Evolutionary conservation across 2,113 vertebrate species (phyloP), one percentile per base, ranked within the genome.

Genomic region (Tyrannus savana): DNA sequence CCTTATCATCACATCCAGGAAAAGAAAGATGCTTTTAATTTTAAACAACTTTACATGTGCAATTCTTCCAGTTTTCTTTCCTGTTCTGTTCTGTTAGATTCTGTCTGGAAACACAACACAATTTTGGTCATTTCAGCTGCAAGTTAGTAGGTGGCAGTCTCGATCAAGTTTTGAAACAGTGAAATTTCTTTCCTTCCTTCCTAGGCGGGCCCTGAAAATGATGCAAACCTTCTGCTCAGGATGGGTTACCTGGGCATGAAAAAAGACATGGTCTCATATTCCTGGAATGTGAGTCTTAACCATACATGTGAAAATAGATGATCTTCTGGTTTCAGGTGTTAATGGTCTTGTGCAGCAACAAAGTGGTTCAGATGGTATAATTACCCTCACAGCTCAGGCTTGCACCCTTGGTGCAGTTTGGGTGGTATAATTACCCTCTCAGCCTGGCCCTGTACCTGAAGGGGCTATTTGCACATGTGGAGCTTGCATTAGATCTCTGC

Each of bases 61-160:
- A 24, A 0, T 46, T 58, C n/a, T 64, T 37, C 12, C 11, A 19
- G 10, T 9, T 2, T 2, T 9, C 27, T 67, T 44, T 19, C 18
- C 9, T 41, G 17, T 52, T 76, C 19, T 18, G 10, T 42, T 85
- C 19, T 7, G 7, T n/a, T 80, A 8, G 7, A 53, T 78, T 67
- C 52, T 71, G 6, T 39, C 63, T 69, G 30, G 44, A 50, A 84
- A 84, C 14, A 5, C 1, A 14, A n/a, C 37, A 25, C 37, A 17
- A 24, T 64, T 67, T 12, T 9, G 53, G 81, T 92, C 30, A 93
- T 96, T 98, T 91, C 96, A 91, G 46, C 67, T 53, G 42, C 2
- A 0, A 42, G 85, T 68, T 22, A 92, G 91, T 97, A 98, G 98
- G 92, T 98, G 98, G 98, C 98, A 98, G 97, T 97, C 97, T 98